A percentile compares a stretch with the other conserved stretches of the same genome.
These are phyloP conservation scores for Hylaeus anthracinus DNA, from an alignment of 1,140 invertebrate genomes.

Conservation along the genomic window DNA sequence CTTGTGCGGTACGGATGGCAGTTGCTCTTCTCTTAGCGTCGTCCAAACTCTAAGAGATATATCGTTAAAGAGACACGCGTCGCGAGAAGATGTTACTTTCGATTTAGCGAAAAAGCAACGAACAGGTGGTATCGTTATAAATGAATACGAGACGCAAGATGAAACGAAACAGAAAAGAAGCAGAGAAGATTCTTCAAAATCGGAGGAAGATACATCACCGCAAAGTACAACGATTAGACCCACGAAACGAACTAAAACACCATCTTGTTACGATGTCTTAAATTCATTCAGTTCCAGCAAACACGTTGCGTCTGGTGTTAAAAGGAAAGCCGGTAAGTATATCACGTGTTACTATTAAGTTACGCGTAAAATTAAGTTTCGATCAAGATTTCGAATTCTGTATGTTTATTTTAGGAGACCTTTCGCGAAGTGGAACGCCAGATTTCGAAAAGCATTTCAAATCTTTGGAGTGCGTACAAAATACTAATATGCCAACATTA, in stretches of 20 bases:
- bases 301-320: constrained; percentile 71
- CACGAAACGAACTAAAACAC: constrained; percentile 75
- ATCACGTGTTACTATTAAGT: background rate
- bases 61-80: constrained; percentile 77
- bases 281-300: constrained; percentile 78
- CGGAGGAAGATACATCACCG: constrained; percentile 72
- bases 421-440: constrained; percentile 72
- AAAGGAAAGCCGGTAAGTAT: constrained; percentile 77
- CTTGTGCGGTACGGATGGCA: constrained; percentile 40
- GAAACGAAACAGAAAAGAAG: constrained; percentile 77
- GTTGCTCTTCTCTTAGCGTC: constrained; percentile 45
- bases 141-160: constrained; percentile 72
- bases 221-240: constrained; percentile 71
- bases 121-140: constrained; percentile 66
- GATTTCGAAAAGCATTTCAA: constrained; percentile 78
- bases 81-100: constrained; percentile 71
- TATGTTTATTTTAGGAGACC: constrained; percentile 65
- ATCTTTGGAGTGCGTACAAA: constrained; percentile 56
- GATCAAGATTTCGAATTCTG: background rate
- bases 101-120: constrained; percentile 76
- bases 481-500: background rate
- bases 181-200: constrained; percentile 74
- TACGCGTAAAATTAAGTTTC: background rate
- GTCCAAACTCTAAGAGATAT: constrained; percentile 70
- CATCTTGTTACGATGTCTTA: constrained; percentile 78